These are phyloP conservation scores for Acrocera orbiculus DNA, from an alignment of 2,888 invertebrate genomes.

Conservation along the genomic window DNA sequence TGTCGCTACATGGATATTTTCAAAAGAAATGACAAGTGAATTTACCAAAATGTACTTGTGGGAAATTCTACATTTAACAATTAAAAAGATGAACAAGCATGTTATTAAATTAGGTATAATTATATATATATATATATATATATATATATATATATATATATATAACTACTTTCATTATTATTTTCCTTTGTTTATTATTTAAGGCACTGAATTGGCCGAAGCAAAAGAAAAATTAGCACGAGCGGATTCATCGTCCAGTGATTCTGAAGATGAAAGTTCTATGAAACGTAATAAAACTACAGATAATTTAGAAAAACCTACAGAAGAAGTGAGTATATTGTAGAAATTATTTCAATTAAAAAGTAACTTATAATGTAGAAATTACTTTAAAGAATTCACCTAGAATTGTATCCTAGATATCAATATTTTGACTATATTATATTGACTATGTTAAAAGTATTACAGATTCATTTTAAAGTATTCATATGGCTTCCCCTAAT, in stretches of 20 bases:
- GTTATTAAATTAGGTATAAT: conserved; percentile 60
- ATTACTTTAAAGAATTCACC: too few species aligned
- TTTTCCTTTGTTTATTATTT: conserved; percentile 2
- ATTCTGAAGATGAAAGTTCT: conserved; percentile 54
- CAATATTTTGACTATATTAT: too few species aligned
- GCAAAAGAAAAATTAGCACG: conserved; percentile 73
- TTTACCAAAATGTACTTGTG: conserved; percentile 91
- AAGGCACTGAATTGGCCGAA: conserved; percentile 59
- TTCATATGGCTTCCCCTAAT: too few species aligned
- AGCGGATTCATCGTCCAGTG: conserved; percentile 65
- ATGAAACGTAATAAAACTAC: conserved; percentile 33
- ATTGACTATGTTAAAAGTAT: too few species aligned
- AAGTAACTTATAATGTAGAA: too few species aligned
- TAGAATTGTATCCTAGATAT: too few species aligned
- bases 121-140: too few species aligned
- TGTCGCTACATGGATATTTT: conserved; percentile 96
- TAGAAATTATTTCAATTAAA: too few species aligned
- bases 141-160: too few species aligned
- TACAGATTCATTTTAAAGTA: too few species aligned
- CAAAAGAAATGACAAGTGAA: conserved; percentile 76
- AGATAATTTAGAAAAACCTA: conserved; percentile 38
- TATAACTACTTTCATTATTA: too few species aligned
- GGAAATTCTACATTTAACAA: conserved; percentile 91
- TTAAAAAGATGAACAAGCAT: conserved; percentile 92
- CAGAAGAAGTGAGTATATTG: conserved; percentile 36